A percentile compares a stretch with the other conserved stretches of the same genome.
These are phyloP conservation scores for Berghia stephanieae DNA, from an alignment of 1,140 invertebrate species.

Conservation along the genomic window DNA sequence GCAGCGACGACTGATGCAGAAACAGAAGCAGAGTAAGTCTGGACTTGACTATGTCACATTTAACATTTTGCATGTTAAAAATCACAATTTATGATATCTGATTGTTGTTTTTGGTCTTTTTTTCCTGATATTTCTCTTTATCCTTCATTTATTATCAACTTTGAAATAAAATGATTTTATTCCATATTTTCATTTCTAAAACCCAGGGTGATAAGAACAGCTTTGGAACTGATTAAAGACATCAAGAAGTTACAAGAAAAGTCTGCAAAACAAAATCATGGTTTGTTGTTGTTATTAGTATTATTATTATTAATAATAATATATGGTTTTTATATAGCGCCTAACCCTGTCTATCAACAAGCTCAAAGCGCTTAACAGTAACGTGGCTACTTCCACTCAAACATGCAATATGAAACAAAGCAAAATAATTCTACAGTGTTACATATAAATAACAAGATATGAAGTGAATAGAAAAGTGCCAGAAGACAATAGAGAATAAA, in stretches of 20 bases:
- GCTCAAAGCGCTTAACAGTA: too few relatives aligned
- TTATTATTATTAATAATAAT: too few relatives aligned
- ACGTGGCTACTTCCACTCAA: too few relatives aligned
- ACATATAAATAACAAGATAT: too few relatives aligned
- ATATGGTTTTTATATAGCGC: too few relatives aligned
- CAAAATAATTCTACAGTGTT: too few relatives aligned
- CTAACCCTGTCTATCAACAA: too few relatives aligned
- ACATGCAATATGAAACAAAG: too few relatives aligned
- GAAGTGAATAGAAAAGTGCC: too few relatives aligned
- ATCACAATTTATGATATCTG: not conserved
- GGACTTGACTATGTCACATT: not conserved
- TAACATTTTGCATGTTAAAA: not conserved
- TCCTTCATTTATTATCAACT: not conserved
- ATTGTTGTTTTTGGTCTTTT: not conserved
- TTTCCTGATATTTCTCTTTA: not conserved
- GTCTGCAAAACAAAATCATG: conserved; percentile 71
- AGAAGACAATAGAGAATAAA: too few relatives aligned
- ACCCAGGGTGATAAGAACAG: conserved; percentile 75
- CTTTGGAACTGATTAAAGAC: conserved; percentile 88
- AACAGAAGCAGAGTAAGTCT: conserved; percentile 78
- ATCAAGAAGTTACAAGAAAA: conserved; percentile 90
- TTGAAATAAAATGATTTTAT: not conserved
- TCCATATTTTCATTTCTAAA: not conserved
- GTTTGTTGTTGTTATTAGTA: not conserved
- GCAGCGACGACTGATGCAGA: conserved; percentile 82